Evolutionary conservation across 92 coral and sea anemone genomes (phyloP).

Genomic region (Palythoa grandiflora): DNA sequence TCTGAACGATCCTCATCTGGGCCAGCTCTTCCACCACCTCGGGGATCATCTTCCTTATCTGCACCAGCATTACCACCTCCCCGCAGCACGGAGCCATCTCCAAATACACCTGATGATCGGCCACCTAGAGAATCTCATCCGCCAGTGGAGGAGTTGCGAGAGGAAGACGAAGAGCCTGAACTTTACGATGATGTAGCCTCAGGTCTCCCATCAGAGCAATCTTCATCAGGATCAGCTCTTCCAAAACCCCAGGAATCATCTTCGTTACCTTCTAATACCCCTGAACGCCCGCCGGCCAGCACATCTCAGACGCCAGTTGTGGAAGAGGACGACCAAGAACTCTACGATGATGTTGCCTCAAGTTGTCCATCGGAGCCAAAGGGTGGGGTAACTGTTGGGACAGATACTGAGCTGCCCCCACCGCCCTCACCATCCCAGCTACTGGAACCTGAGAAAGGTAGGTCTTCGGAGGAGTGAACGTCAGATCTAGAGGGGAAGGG

Average conservation of each 20-base stretch:
- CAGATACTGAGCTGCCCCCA: not conserved
- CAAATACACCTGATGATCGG: conserved; percentile 3
- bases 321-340: conserved; percentile 58
- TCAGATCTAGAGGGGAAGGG: not conserved
- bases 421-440: conserved; percentile 12
- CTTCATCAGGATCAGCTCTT: conserved; percentile 20
- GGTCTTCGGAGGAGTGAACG: not conserved
- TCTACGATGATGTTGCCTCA: conserved; percentile 50
- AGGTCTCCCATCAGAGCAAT: not conserved
- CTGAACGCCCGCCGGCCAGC: not conserved
- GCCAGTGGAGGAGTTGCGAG: not conserved
- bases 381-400: conserved; percentile 2
- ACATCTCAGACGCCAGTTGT: not conserved
- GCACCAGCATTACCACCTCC: conserved; percentile 23
- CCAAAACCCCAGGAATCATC: not conserved
- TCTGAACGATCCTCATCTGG: conserved; percentile 19
- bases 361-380: not conserved
- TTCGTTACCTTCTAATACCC: not conserved
- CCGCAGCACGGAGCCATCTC: not conserved
- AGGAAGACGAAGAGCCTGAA: conserved; percentile 52
- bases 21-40: conserved; percentile 33
- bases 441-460: conserved; percentile 32
- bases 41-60: not conserved
- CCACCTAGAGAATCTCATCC: not conserved
- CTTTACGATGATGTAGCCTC: conserved; percentile 47